Evolutionary conservation across 2,888 invertebrate genomes (phyloP).

Genomic region (Meta bourneti): DNA sequence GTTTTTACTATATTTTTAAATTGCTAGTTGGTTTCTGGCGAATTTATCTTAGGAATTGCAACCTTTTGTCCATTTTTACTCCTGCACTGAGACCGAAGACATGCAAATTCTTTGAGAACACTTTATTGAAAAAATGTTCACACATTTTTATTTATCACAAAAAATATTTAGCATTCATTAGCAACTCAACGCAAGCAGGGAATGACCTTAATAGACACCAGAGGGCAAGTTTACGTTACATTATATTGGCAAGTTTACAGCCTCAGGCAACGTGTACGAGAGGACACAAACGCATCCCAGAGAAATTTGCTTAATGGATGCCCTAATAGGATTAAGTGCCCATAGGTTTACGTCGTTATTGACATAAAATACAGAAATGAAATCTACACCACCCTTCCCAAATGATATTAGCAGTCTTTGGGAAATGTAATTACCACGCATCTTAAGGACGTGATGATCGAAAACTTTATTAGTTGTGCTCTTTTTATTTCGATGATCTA

Average conservation of each 20-base stretch:
- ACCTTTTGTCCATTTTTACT: too few species aligned
- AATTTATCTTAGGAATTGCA: too few species aligned
- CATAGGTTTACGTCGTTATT: neutral
- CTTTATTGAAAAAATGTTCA: neutral
- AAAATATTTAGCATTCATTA: neutral
- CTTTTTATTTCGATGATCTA: neutral
- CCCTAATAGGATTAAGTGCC: conserved; percentile 13
- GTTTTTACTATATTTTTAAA: too few species aligned
- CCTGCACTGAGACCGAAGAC: too few species aligned
- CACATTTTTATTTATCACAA: neutral
- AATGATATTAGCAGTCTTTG: conserved; percentile 9
- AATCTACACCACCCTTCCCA: conserved; percentile 7
- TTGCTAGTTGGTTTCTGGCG: too few species aligned
- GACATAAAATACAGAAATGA: neutral
- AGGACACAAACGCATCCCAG: neutral
- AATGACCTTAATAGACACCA: conserved; percentile 2
- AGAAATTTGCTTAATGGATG: conserved; percentile 30
- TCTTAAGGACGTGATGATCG: neutral
- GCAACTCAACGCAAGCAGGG: neutral
- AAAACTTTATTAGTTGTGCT: conserved; percentile 6
- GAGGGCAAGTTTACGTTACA: conserved; percentile 15
- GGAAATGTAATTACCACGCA: conserved; percentile 5
- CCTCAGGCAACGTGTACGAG: neutral
- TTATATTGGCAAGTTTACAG: conserved; percentile 4
- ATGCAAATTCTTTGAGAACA: too few species aligned